A percentile compares a stretch with the other conserved stretches of the same genome.
Conservation (phyloP, 2,113 vertebrate species). For the Xenus cinereus region DNA sequence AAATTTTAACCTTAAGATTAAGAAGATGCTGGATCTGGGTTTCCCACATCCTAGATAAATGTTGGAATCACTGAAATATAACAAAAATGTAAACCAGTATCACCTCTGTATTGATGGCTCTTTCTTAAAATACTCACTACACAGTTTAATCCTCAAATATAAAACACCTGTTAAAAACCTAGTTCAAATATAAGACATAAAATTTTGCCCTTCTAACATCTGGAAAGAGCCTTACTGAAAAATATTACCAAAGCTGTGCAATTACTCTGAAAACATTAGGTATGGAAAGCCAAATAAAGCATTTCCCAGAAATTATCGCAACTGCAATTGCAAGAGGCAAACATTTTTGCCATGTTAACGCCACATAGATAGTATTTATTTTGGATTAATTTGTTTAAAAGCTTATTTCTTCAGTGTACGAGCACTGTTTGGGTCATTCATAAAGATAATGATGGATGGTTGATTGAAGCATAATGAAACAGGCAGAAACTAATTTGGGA, state of each 20-base stretch:
- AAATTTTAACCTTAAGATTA: background rate
- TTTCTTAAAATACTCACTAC: background rate
- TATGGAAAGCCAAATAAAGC: background rate
- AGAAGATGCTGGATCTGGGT: background rate
- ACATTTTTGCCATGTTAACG: accelerated
- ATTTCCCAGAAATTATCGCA: background rate
- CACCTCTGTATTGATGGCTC: accelerated
- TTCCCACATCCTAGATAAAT: background rate
- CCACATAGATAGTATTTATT: background rate
- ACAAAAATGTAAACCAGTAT: background rate
- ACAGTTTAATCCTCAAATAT: background rate
- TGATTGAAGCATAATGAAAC: background rate
- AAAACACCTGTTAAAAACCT: background rate
- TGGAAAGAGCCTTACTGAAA: background rate
- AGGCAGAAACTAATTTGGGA: background rate
- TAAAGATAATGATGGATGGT: background rate
- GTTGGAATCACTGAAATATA: background rate
- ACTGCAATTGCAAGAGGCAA: background rate
- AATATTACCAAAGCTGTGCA: background rate
- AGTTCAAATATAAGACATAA: background rate
- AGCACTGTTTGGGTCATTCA: background rate
- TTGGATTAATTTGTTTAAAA: background rate
- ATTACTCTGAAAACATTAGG: background rate
- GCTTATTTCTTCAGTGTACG: background rate
- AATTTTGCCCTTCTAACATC: background rate